Conservation (phyloP, 2,888 invertebrate species). For the Brachylomia viminalis region DNA sequence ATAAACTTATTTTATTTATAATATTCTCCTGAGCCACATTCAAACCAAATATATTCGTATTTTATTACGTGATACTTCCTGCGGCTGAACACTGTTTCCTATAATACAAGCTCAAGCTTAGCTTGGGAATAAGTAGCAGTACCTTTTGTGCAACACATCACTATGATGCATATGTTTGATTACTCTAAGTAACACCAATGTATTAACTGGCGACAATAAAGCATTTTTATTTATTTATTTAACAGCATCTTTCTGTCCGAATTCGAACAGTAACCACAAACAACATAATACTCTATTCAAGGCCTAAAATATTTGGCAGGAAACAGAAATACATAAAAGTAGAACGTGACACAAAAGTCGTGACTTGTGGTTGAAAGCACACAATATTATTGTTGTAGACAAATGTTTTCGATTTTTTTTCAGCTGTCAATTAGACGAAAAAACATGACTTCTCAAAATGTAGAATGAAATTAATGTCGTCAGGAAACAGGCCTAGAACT, state of each 20-base stretch:
- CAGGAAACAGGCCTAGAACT: background rate
- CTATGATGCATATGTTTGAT: no score
- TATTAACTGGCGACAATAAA: no score
- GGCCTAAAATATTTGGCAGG: conserved; percentile 44
- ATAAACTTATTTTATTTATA: no score
- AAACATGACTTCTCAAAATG: background rate
- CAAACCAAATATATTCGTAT: no score
- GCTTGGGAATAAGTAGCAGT: no score
- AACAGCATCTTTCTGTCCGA: conserved; percentile 26
- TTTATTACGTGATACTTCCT: no score
- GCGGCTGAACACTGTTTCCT: no score
- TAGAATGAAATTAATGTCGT: background rate
- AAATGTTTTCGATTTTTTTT: background rate
- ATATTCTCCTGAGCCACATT: no score
- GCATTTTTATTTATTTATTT: no score
- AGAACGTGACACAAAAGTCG: conserved; percentile 54
- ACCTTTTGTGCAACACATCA: no score
- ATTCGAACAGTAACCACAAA: conserved; percentile 41
- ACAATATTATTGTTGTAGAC: background rate
- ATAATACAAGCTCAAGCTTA: no score
- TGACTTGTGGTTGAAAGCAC: background rate
- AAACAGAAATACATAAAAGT: conserved; percentile 61
- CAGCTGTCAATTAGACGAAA: background rate
- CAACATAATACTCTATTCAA: conserved; percentile 54
- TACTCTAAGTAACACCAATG: no score